Evolutionary conservation across 2,888 invertebrate species (phyloP), one percentile per base, ranked within the genome.

Genomic region (Drosophila paramelanica): DNA sequence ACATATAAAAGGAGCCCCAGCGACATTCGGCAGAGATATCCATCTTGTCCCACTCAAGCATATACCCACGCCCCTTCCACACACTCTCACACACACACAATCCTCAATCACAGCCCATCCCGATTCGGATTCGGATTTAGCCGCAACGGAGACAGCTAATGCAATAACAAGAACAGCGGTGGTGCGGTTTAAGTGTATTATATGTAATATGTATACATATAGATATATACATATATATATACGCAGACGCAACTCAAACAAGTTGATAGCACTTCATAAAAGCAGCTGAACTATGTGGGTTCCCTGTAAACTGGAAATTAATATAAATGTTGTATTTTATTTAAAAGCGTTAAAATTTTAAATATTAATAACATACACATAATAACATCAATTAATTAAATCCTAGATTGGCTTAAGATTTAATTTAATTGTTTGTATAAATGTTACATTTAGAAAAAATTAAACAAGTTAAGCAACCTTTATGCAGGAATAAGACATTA

Each of bases 101-200:
- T 14, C 13, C 8, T 20, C 25, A 27, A n/a, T 56, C 23, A 11
- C 11, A 68, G 27, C 36, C 8, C 43, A 31, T 23, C 14, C 23
- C 36, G 33, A 42, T 39, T 58, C 10, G 41, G 33, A 42, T 39
- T 58, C 10, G 41, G 20, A 73, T 39, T 67, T 53, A 27, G 56
- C 27, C 38, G 20, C 43, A 42, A 23, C 36, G 33, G 25, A 38
- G 39, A 3, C 41, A 45, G 59, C 53, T 57, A 64, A 73, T 62
- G 51, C 67, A 59, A 62, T 56, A 58, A 73, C 31, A 70, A 50
- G 41, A 61, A 47, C 46, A 46, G 27, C 61, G 38, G 56, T 11
- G 49, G 17, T 46, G 36, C 45, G 31, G 39, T 53, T 56, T 31
- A 46, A 49, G 51, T 25, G 10, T 55, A 41, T 4, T 10, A 43